Conservation (phyloP, 1,140 invertebrate genomes). For the Lethocerus indicus region DNA sequence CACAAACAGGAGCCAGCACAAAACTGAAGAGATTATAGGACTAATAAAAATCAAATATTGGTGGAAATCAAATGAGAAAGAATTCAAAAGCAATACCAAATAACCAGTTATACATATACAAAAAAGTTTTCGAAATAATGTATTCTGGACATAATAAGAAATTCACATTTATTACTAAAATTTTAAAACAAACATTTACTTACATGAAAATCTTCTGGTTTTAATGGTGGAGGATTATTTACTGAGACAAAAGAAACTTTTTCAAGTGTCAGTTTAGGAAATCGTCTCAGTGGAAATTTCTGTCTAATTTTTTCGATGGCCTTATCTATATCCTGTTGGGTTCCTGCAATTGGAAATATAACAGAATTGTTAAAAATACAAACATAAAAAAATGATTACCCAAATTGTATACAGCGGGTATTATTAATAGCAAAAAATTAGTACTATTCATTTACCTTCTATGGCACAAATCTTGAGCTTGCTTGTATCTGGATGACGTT, state of each 20-base stretch:
- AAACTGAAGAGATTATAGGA: too few relatives aligned
- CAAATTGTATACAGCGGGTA: constrained; percentile 3
- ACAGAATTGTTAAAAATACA: background rate
- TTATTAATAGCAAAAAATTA: background rate
- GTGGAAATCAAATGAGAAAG: too few relatives aligned
- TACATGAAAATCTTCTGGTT: constrained; percentile 46
- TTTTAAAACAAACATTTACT: constrained; percentile 20
- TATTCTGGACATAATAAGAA: background rate
- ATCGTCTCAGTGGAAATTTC: constrained; percentile 62
- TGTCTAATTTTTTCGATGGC: constrained; percentile 68
- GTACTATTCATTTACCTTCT: constrained; percentile 38
- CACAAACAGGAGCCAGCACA: too few relatives aligned
- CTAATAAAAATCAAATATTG: too few relatives aligned
- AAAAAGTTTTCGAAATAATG: background rate
- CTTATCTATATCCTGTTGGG: constrained; percentile 50
- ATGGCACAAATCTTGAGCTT: constrained; percentile 66
- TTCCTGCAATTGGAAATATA: constrained; percentile 28
- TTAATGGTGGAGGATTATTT: constrained; percentile 32
- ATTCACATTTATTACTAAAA: background rate
- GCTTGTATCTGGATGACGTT: constrained; percentile 49
- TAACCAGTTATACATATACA: too few relatives aligned
- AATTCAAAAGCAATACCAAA: too few relatives aligned
- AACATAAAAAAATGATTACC: background rate
- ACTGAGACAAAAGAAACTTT: constrained; percentile 46
- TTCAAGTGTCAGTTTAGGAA: constrained; percentile 60